Conservation (phyloP, 1,140 invertebrate genomes). For the Alviniconcha marisindica region DNA sequence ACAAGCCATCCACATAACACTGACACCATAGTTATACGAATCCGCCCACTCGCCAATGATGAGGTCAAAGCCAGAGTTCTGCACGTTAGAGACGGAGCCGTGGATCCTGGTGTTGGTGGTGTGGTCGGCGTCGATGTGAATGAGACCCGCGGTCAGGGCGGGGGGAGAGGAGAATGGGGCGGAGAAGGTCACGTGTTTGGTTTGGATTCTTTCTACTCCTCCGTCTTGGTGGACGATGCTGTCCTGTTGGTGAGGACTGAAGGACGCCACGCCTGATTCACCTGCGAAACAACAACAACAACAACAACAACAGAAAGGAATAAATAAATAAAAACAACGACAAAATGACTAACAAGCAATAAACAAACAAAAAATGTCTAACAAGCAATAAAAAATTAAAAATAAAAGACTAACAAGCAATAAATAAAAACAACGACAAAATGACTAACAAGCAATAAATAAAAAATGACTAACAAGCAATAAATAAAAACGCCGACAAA, state of each 20-base stretch:
- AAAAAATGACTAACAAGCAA: too few relatives aligned
- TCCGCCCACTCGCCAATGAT: neutral
- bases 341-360: neutral
- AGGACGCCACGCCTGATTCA: neutral
- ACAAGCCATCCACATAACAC: constrained; percentile 7
- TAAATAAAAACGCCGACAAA: too few relatives aligned
- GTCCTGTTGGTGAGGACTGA: neutral
- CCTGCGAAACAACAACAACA: neutral
- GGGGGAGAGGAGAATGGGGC: neutral
- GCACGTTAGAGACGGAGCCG: neutral
- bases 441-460: neutral
- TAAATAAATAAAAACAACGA: neutral
- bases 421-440: neutral
- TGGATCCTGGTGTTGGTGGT: neutral
- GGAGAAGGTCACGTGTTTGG: neutral
- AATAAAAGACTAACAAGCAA: too few relatives aligned
- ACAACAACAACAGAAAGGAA: neutral
- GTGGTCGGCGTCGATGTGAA: neutral
- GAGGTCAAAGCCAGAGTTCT: neutral
- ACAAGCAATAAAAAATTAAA: too few relatives aligned
- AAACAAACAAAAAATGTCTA: too few relatives aligned
- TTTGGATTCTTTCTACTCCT: neutral
- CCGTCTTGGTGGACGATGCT: neutral
- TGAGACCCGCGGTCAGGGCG: neutral
- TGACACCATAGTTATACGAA: neutral